Conservation (phyloP, 2,888 invertebrate species). For the Meloe dianella region DNA sequence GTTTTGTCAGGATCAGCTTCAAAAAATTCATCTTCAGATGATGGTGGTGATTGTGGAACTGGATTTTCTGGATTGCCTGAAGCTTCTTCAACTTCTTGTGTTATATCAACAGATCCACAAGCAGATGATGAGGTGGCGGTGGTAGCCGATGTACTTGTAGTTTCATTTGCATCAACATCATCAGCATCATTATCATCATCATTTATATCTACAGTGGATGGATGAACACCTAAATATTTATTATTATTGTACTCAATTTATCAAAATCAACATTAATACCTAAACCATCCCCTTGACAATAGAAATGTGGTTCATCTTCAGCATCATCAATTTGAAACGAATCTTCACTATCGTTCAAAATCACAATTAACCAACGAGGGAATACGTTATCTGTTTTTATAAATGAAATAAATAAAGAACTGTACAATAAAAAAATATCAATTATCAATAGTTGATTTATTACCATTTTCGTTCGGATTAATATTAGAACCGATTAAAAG, state of each 20-base stretch:
- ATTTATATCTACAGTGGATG: slow-evolving; percentile 52
- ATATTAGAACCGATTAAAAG: neutral
- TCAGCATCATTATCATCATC: slow-evolving; percentile 48
- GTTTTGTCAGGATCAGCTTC: too few species aligned
- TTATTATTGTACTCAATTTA: slow-evolving; percentile 7
- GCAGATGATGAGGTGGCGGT: slow-evolving; percentile 16
- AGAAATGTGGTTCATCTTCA: slow-evolving; percentile 56
- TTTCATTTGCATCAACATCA: slow-evolving; percentile 37
- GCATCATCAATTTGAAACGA: slow-evolving; percentile 35
- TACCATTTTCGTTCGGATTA: slow-evolving; percentile 1
- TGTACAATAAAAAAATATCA: neutral
- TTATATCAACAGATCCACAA: slow-evolving; percentile 20
- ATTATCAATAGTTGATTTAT: too few species aligned
- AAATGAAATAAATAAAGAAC: neutral
- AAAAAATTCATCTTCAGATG: too few species aligned
- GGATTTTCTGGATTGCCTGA: too few species aligned
- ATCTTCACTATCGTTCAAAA: slow-evolving; percentile 44
- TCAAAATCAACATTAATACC: slow-evolving; percentile 43
- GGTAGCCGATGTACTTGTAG: neutral
- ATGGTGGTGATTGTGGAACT: too few species aligned
- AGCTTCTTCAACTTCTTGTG: neutral
- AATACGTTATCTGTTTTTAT: slow-evolving; percentile 42
- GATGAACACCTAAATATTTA: slow-evolving; percentile 54
- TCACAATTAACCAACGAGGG: slow-evolving; percentile 56
- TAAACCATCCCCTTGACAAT: slow-evolving; percentile 59